Base-by-base conservation (phyloP, 2,888 invertebrate species). In the Ommatoiulus sabulosus region DNA sequence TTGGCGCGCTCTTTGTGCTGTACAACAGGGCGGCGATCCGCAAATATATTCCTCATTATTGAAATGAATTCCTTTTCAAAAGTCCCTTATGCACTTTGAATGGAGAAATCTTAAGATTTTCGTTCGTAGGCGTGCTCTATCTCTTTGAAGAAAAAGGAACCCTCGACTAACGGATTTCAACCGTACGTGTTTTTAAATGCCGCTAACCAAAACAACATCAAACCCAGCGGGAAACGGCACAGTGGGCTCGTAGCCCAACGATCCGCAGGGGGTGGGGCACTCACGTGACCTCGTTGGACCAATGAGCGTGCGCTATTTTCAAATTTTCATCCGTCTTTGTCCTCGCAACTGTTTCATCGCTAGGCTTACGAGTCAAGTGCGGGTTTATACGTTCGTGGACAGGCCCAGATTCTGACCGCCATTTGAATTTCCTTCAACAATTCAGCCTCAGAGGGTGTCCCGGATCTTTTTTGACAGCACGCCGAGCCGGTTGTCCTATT, bases 251-350 rank as follows among this genome's bases (percentile, higher is more conserved):
- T 17, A 63, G 63, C n/a, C 63, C 63, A 63, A 63, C 63, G 63
- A 63, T 63, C 63, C 63, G 63, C 5, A 63, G 63, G 85, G 85
- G 44, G 85, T n/a, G 44, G 44, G 85, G 20, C 20, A 1, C 3
- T n/a, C 86, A 87, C 87, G 24, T 87, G 87, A 87, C 52, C 44
- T 7, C 17, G 8, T n/a, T 48, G 10, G 52, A n/a, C 87, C 87
- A 87, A 48, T 87, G n/a, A 20, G 46, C 12, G 46, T 48, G 44
- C 87, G 35, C 35, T 24, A 87, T 44, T 87, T 87, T 87, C 87
- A 87, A 87, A 87, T 87, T 52, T 35, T 44, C 46, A 35, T 48
- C 52, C 48, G 87, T 52, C 87, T 87, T 87, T 87, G 87, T 87
- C 52, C 87, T 48, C 44, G 46, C 48, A 87, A 87, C 87, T 63